Evolutionary conservation across 2,113 vertebrate genomes (phyloP), one percentile per base, ranked within the genome.

Genomic region (human): DNA sequence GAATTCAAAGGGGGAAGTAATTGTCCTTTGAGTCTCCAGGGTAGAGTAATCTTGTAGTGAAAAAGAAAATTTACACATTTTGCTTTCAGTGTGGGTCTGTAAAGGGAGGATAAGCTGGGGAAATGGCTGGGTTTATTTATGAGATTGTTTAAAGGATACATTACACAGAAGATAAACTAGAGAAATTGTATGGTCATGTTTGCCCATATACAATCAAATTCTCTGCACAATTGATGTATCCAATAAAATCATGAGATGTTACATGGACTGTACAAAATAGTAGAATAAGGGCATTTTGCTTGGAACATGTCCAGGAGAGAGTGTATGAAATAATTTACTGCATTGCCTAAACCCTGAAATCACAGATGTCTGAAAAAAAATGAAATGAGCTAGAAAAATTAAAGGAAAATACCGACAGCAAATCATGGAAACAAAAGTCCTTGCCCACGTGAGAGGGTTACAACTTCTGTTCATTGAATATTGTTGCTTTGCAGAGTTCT

Each of bases 141-240:
- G 93, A 94, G 83, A 90, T 73, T 95, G 94, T 79, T 97, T 92
- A 97, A 96, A 90, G 86, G 86, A 93, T 45, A 92, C 89, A 96
- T 97, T 97, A 97, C 96, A 96, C 94, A 96, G 96, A 97, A 97
- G 93, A 97, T 98, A 97, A 97, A 97, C 96, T 87, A 75, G 75
- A 97, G 79, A 96, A 97, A 97, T 94, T 88, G 70, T 84, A 16
- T 72, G 70, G 64, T 81, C n/a, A 5, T 81, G 25, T 96, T 97
- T 96, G 79, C 61, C 73, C 50, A 88, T 50, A 66, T 48, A 90
- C 87, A 93, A 82, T 92, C 92, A 97, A 97, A 90, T 88, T 38
- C 32, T 94, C 55, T 78, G 59, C 80, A 87, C 94, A 79, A 90
- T 18, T 97, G 96, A 94, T 84, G 35, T 50, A 93, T 48, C 73